Conservation (phyloP, 2,113 vertebrate species). For the Hoplias malabaricus region DNA sequence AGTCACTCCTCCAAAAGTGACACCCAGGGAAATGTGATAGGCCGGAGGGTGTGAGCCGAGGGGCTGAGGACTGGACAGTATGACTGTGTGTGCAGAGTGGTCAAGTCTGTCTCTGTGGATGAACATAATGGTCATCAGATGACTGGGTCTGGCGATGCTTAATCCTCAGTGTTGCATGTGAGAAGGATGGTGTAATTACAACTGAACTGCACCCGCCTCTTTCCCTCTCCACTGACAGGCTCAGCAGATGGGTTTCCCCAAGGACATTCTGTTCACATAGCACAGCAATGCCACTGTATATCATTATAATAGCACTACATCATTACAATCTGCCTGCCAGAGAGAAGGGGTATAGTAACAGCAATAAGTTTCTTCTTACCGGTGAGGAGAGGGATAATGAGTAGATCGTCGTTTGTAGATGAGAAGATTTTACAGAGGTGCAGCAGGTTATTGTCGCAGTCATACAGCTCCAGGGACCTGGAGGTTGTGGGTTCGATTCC, state of each 20-base stretch:
- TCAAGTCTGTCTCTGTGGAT: not conserved
- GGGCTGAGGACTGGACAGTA: not conserved
- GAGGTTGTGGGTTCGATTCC: too few species aligned
- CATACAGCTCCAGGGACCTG: too few species aligned
- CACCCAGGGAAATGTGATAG: constrained; percentile 24
- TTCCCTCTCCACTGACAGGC: not conserved
- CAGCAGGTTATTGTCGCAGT: too few species aligned
- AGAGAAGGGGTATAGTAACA: too few species aligned
- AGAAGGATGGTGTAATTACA: constrained; percentile 40
- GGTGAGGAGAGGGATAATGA: not conserved
- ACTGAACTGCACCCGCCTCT: not conserved
- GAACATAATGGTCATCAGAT: constrained; percentile 19
- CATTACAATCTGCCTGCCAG: not conserved
- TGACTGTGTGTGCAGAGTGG: not conserved
- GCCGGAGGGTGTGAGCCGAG: not conserved
- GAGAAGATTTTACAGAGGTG: not conserved
- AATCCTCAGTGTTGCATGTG: constrained; percentile 18
- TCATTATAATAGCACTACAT: not conserved
- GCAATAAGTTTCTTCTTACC: too few species aligned
- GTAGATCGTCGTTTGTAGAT: too few species aligned
- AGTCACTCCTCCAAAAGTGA: not conserved
- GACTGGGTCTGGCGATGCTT: constrained; percentile 27
- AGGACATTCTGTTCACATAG: constrained; percentile 1
- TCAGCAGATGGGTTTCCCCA: constrained; percentile 16
- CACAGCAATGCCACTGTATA: not conserved